phyloP scores from a whole-genome alignment of 1,140 invertebrate species.

The Phortica variegata region DNA sequence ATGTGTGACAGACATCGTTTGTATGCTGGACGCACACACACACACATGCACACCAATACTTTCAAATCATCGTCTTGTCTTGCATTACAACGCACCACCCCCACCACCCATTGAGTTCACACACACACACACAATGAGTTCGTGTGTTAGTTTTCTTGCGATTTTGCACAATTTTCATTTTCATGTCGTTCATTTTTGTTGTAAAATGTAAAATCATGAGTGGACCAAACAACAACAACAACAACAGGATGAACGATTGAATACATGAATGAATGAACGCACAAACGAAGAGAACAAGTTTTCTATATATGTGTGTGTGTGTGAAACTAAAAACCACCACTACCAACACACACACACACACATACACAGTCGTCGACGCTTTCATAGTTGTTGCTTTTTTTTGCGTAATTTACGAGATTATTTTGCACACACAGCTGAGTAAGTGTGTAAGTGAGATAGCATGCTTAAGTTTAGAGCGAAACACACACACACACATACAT shows the following conservation, averaged over 20 bases:
- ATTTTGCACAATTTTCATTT: slow-evolving; percentile 43
- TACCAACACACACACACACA: slow-evolving; percentile 21
- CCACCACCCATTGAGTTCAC: too few relatives aligned
- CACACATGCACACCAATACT: neutral
- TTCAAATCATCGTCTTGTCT: slow-evolving; percentile 1
- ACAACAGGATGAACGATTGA: too few relatives aligned
- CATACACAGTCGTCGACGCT: slow-evolving; percentile 18
- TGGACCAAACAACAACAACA: slow-evolving; percentile 39
- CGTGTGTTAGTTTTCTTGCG: slow-evolving; percentile 14
- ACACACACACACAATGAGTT: too few relatives aligned
- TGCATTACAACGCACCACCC: too few relatives aligned
- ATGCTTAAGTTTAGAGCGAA: too few relatives aligned
- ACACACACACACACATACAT: neutral
- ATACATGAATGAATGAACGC: too few relatives aligned
- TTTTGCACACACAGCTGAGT: slow-evolving; percentile 38
- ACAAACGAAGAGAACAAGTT: too few relatives aligned
- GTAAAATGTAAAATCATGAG: slow-evolving; percentile 53
- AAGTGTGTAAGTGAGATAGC: too few relatives aligned
- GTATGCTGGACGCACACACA: slow-evolving; percentile 8
- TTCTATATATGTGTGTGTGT: slow-evolving; percentile 8
- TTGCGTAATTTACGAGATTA: slow-evolving; percentile 55
- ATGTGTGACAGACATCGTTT: slow-evolving; percentile 37
- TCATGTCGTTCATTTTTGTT: slow-evolving; percentile 36
- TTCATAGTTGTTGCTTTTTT: slow-evolving; percentile 19
- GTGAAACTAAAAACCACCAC: slow-evolving; percentile 22